Evolutionary conservation across 2,888 invertebrate genomes (phyloP), one percentile per base, ranked within the genome.

Genomic region (Xestoiulus laeticollis): DNA sequence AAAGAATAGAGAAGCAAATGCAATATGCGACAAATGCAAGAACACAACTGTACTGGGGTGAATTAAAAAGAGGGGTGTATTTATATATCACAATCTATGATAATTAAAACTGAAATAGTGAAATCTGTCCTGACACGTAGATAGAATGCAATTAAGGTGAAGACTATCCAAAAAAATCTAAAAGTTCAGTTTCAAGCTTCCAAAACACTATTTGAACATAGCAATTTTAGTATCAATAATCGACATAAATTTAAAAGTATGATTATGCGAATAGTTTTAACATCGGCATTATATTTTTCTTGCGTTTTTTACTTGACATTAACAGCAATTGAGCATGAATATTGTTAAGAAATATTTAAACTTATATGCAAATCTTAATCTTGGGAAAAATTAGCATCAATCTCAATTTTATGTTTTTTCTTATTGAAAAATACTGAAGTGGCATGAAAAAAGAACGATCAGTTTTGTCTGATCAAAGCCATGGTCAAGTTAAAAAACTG

Each of bases 51-150:
- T 68, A 68, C 68, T 68, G 26, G 26, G 12, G 8, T 68, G 68
- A 68, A 68, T 68, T 68, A 68, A 48, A 68, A 68, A 68, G 38
- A 10, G 68, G 68, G 68, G 26, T 68, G 68, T 26, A 68, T 68
- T 68, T 68, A 68, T 68, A 68, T 68, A 68, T 68, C 68, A 68
- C 68, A 68, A 68, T 68, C 68, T 68, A 68, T 68, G 68, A 68
- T 26, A 26, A 26, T 68, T 68, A 68, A 68, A 68, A 68, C 68
- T 68, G 68, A 68, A 68, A 68, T 68, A 26, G 68, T 68, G 26
- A 68, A 26, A 68, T 68, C 68, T 68, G 68, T 68, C 68, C 26
- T 68, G 68, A 68, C 68, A 26, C 26, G 26, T 26, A 68, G 26
- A 26, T n/a, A 68, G 68, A 68, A 68, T 68, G 68, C 68, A 26